Evolutionary conservation across 2,797 vertebrate species (phyloP).

Genomic region (Rhyacichthys aspro): DNA sequence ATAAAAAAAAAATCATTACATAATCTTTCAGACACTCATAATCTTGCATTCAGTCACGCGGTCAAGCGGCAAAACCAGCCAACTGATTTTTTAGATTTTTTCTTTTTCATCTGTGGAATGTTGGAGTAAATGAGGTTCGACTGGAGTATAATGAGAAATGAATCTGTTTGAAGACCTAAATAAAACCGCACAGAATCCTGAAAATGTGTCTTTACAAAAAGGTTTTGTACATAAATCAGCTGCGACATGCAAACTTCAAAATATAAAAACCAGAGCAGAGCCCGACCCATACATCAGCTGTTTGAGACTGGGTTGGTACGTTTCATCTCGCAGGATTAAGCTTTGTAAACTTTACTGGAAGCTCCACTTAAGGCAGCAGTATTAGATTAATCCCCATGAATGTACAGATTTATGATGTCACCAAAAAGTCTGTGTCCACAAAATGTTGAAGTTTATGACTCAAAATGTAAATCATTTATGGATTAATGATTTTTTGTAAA

Average conservation of each 20-base stretch:
- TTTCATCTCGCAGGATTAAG: too few relatives aligned
- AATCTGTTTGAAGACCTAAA: neutral
- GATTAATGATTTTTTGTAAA: too few relatives aligned
- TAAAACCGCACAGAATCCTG: conserved; percentile 13
- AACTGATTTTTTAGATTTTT: conserved; percentile 30
- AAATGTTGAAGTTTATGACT: too few relatives aligned
- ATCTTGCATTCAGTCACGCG: conserved; percentile 41
- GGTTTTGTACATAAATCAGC: conserved; percentile 42
- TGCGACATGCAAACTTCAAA: conserved; percentile 70
- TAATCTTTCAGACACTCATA: conserved; percentile 38
- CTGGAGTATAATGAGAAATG: conserved; percentile 6
- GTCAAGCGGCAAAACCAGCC: conserved; percentile 28
- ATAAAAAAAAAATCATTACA: conserved; percentile 32
- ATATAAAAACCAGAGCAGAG: conserved; percentile 22
- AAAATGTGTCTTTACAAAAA: conserved; percentile 35
- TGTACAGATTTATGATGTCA: too few relatives aligned
- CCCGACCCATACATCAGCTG: neutral
- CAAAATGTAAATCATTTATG: too few relatives aligned
- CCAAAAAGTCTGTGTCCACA: too few relatives aligned
- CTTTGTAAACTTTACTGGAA: too few relatives aligned
- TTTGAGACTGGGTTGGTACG: too few relatives aligned
- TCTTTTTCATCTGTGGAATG: conserved; percentile 59
- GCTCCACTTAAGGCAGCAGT: too few relatives aligned
- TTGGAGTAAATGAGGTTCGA: conserved; percentile 66
- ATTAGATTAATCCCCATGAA: too few relatives aligned